A percentile compares a stretch with the other conserved stretches of the same genome.
Conservation (phyloP, 2,113 vertebrate species). For the pig (Sus scrofa) region DNA sequence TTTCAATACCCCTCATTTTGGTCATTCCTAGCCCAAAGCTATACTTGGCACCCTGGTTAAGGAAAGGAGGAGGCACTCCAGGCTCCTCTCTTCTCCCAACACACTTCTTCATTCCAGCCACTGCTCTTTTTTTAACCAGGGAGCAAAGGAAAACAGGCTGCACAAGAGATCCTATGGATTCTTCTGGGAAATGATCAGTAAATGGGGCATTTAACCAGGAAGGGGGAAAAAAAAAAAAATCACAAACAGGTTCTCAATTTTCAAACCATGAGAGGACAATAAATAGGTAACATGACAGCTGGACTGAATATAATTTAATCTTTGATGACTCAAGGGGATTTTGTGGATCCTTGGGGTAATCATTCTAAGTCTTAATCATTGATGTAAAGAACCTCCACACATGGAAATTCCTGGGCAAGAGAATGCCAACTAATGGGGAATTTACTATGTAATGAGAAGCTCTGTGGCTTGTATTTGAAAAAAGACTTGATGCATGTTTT, state of each 20-base stretch:
- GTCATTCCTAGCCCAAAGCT: background rate
- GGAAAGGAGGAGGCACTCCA: background rate
- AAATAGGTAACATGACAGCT: background rate
- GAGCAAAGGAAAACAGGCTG: background rate
- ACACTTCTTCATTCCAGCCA: background rate
- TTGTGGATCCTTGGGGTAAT: background rate
- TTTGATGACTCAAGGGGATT: slow-evolving; percentile 32
- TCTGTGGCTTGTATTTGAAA: background rate
- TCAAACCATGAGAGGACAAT: slow-evolving; percentile 46
- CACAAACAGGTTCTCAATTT: background rate
- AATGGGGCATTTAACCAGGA: background rate
- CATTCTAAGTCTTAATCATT: slow-evolving; percentile 13
- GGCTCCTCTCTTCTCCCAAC: background rate
- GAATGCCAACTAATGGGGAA: background rate
- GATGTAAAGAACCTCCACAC: background rate
- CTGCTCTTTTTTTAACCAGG: background rate
- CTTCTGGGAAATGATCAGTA: background rate
- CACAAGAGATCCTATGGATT: background rate
- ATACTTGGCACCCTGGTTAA: background rate
- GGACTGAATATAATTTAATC: background rate
- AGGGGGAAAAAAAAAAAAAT: background rate
- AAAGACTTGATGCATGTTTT: background rate
- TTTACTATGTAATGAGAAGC: background rate
- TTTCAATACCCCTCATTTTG: background rate
- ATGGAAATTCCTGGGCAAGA: background rate